Evolutionary conservation across 2,888 invertebrate genomes (phyloP).

Genomic region (Leucophenga maculata): DNA sequence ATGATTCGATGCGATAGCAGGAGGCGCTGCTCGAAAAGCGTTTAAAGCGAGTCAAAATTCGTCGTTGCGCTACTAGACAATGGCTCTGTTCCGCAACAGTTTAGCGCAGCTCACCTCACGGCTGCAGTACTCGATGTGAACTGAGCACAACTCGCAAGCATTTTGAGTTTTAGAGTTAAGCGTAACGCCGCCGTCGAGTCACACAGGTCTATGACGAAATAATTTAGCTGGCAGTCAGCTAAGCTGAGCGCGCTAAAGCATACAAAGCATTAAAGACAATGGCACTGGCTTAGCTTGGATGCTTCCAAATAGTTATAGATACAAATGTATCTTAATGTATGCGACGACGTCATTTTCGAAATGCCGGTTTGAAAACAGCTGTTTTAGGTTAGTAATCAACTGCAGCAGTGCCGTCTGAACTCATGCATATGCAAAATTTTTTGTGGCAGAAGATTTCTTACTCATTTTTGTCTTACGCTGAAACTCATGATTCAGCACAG

Average conservation of each 20-base stretch:
- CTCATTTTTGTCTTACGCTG: too few species aligned
- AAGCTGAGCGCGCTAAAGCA: neutral
- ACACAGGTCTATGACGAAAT: neutral
- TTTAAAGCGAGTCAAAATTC: too few species aligned
- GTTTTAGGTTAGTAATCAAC: slow-evolving; percentile 22
- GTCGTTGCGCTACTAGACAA: slow-evolving; percentile 31
- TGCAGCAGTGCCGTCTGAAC: too few species aligned
- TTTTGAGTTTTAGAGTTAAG: neutral
- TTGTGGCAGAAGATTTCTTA: too few species aligned
- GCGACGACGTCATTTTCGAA: slow-evolving; percentile 22
- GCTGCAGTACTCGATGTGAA: slow-evolving; percentile 57
- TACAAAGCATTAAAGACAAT: neutral
- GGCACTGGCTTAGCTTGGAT: neutral
- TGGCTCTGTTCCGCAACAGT: slow-evolving; percentile 13
- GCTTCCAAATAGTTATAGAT: neutral
- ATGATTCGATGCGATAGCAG: slow-evolving; percentile 33
- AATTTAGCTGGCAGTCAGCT: neutral
- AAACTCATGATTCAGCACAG: too few species aligned
- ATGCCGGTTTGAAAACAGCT: slow-evolving; percentile 29
- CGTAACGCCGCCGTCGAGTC: neutral
- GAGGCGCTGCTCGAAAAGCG: slow-evolving; percentile 39
- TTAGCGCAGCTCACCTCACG: slow-evolving; percentile 38
- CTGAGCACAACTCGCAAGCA: slow-evolving; percentile 43
- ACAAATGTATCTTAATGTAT: too few species aligned
- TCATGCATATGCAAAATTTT: too few species aligned